Percentiles rank a stretch among this genome's conserved stretches.
These are phyloP conservation scores for Nowickia ferox DNA, from an alignment of 2,888 invertebrate species.

Conservation along the genomic window DNA sequence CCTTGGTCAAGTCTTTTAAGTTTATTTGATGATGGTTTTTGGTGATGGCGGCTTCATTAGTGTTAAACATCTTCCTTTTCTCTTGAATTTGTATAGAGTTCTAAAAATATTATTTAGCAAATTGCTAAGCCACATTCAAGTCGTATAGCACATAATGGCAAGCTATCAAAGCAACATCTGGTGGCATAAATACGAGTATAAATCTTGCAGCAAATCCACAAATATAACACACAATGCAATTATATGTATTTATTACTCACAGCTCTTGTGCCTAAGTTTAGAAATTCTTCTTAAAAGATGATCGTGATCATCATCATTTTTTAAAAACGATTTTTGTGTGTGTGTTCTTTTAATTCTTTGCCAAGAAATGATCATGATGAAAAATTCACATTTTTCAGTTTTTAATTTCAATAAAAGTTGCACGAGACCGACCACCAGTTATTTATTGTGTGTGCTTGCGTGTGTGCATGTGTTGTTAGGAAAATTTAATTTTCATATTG, in stretches of 20 bases:
- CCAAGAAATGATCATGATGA: conserved; percentile 38
- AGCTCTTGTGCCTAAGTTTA: conserved; percentile 1
- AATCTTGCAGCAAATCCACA: background rate
- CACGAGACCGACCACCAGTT: conserved; percentile 61
- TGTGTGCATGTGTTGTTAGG: conserved; percentile 6
- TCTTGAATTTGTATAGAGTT: conserved; percentile 5
- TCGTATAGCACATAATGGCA: conserved; percentile 7
- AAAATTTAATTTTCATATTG: conserved; percentile 30
- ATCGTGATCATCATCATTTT: conserved; percentile 68
- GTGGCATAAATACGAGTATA: background rate
- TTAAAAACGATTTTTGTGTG: background rate
- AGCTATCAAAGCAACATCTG: conserved; percentile 52
- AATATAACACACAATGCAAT: conserved; percentile 45
- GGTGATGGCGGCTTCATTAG: conserved; percentile 62
- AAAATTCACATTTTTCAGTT: conserved; percentile 54
- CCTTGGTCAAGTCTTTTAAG: conserved; percentile 51
- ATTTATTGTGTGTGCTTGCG: conserved; percentile 9
- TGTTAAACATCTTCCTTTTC: conserved; percentile 59
- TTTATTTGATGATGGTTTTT: conserved; percentile 34
- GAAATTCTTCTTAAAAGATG: conserved; percentile 44
- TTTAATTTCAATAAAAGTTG: conserved; percentile 45
- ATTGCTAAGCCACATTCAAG: conserved; percentile 17
- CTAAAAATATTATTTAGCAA: conserved; percentile 25
- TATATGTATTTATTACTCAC: conserved; percentile 7
- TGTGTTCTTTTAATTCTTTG: background rate